Percentiles rank a stretch among this genome's conserved stretches.
These are phyloP conservation scores for Platycheirus albimanus DNA, from an alignment of 2,888 invertebrate species.

Conservation along the genomic window DNA sequence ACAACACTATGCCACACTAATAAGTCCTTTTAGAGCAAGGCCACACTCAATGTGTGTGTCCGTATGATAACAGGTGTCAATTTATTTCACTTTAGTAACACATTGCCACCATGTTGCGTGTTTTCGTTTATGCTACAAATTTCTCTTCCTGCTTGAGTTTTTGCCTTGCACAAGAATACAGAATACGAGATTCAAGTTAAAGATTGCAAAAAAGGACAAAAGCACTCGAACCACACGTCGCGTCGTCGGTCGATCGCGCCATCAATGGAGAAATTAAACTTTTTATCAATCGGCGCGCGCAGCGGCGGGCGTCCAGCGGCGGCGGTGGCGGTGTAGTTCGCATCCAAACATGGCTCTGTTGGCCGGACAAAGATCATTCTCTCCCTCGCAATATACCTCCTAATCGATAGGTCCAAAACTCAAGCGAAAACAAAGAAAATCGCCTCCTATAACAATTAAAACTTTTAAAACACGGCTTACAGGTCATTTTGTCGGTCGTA, in stretches of 20 bases:
- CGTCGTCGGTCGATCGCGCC: conserved; percentile 46
- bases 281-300: conserved; percentile 62
- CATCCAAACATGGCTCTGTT: conserved; percentile 47
- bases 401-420: conserved; percentile 27
- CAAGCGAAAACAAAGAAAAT: conserved; percentile 46
- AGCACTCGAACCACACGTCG: conserved; percentile 49
- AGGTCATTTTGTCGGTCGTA: too few species aligned
- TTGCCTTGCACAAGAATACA: conserved; percentile 27
- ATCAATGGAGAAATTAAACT: conserved; percentile 51
- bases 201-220: conserved; percentile 62
- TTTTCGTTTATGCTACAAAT: conserved; percentile 25
- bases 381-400: conserved; percentile 11
- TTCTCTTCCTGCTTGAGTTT: conserved; percentile 51
- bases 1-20: conserved; percentile 27
- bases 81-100: conserved; percentile 56
- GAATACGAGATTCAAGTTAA: conserved; percentile 57
- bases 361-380: conserved; percentile 33
- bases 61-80: conserved; percentile 68
- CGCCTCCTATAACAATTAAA: conserved; percentile 48
- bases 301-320: too few species aligned
- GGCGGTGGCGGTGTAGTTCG: conserved; percentile 19
- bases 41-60: conserved; percentile 45
- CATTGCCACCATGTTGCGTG: conserved; percentile 43
- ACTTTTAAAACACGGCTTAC: conserved; percentile 39
- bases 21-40: conserved; percentile 61